Evolutionary conservation across 2,888 invertebrate species (phyloP).

Genomic region (Apamea sordens): DNA sequence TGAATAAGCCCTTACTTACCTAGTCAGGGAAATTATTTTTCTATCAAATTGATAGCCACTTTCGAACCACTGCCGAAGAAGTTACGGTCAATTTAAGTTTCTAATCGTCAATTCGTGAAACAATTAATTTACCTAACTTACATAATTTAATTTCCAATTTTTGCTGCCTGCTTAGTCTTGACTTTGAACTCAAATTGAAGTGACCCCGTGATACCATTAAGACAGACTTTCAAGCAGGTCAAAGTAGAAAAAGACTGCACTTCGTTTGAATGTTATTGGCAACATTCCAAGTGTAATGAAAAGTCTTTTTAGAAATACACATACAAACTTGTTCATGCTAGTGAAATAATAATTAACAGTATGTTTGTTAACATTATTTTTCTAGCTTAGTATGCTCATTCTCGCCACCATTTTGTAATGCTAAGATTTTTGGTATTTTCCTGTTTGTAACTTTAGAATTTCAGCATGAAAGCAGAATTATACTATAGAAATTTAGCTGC

Average conservation of each 20-base stretch:
- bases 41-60: neutral
- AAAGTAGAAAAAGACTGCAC: constrained; percentile 8
- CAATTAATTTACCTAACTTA: neutral
- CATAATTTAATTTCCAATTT: neutral
- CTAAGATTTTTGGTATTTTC: neutral
- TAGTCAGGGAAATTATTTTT: neutral
- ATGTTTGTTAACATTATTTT: neutral
- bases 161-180: neutral
- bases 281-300: constrained; percentile 15
- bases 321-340: neutral
- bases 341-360: neutral
- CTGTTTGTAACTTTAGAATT: neutral
- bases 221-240: constrained; percentile 3
- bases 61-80: neutral
- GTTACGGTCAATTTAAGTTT: neutral
- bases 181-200: constrained; percentile 15
- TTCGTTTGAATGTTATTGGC: constrained; percentile 20
- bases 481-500: too few species aligned
- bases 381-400: neutral
- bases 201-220: neutral
- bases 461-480: neutral
- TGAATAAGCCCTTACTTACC: too few species aligned
- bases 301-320: neutral
- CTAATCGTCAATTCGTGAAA: neutral
- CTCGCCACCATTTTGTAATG: neutral